Base-by-base conservation (phyloP, 2,797 vertebrate species). In the Mormyrus proboscirostris region DNA sequence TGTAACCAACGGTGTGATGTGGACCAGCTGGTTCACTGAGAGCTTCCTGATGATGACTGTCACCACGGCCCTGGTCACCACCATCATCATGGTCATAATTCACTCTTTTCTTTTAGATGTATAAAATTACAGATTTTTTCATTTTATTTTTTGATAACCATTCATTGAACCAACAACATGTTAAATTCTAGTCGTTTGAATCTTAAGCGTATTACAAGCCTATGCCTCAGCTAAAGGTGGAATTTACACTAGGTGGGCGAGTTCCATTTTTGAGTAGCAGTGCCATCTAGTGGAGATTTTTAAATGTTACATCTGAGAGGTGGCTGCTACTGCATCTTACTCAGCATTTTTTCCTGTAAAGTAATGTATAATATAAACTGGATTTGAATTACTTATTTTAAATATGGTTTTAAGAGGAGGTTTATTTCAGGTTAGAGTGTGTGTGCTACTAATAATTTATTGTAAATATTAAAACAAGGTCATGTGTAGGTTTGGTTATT, bases 1-100 rank as follows among this genome's bases (percentile, higher is more conserved):
- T 12, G 94, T 99, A 19, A 93, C 95, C 69, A 98, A 96, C 3
- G 94, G 95, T 0, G 96, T 97, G 88, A 96, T 99, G 55, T 99
- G 98, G 98, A 97, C 94, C 93, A 96, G 97, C 2, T 98, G 97
- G 96, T 99, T 99, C 93, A 96, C 99, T 19, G 98, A 99, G 95
- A 98, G 97, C 94, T 97, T 99, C 89, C 69, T 94, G 86, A 93
- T 97, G 92, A 99, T 98, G 98, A 91, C 95, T 0, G 88, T 92
- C 33, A 98, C 98, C 95, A 98, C 97, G 0, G 95, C 95, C 3
- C 95, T 99, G 90, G 96, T 98, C 92, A 99, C 97, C 0, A 38
- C 92, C 59, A 96, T 99, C 89, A 95, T 99, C 91, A 97, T 95
- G 97, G 98, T 99, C 95, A 97, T 96, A 14, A 82, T 9, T 7